Conservation (phyloP, 92 coral and sea anemone species). For the Galaxea fascicularis region DNA sequence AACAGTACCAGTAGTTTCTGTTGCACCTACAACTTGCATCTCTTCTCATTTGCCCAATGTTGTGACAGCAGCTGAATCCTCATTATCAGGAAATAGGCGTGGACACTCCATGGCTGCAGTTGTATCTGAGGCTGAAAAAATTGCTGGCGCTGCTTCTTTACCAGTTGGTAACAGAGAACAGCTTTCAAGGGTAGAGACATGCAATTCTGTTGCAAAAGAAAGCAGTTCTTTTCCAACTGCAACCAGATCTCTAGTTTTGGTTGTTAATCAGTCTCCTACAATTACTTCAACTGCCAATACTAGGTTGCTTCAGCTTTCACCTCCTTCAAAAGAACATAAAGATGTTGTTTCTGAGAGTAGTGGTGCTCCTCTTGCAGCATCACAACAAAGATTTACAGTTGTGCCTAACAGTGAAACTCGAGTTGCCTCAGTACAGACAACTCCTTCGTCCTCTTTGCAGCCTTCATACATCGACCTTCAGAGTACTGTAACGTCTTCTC, state of each 20-base stretch:
- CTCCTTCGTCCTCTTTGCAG: not conserved
- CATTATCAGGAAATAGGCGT: not conserved
- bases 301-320: not conserved
- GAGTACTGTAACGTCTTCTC: not conserved
- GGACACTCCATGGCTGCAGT: not conserved
- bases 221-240: conserved; percentile 14
- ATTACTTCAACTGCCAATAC: not conserved
- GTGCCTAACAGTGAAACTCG: not conserved
- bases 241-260: not conserved
- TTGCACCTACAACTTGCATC: not conserved
- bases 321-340: not conserved
- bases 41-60: not conserved
- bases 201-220: not conserved
- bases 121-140: not conserved
- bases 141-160: not conserved
- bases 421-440: not conserved
- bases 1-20: not conserved
- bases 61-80: not conserved
- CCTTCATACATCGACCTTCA: conserved; percentile 14
- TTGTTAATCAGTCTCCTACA: conserved; percentile 5
- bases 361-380: not conserved
- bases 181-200: not conserved
- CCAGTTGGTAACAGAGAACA: not conserved
- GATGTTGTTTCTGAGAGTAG: conserved; percentile 1
- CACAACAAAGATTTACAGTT: not conserved